These are phyloP conservation scores for Drosophila albomicans DNA, from an alignment of 1,140 invertebrate genomes.

Conservation along the genomic window DNA sequence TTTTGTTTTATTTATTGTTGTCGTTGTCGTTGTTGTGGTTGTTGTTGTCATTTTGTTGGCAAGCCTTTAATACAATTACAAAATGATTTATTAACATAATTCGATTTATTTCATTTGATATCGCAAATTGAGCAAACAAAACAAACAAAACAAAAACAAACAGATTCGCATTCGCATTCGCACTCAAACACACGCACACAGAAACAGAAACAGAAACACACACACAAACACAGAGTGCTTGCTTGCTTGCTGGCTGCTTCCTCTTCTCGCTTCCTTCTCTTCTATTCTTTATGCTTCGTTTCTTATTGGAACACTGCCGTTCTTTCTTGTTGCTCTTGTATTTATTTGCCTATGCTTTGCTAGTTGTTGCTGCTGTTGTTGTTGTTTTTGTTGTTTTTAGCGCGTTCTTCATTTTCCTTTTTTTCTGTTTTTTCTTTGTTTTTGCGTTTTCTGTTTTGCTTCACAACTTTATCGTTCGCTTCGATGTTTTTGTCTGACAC, in stretches of 20 bases:
- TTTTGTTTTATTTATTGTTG: constrained; percentile 20
- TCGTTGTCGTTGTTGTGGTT: constrained; percentile 29
- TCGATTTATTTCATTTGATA: constrained; percentile 14
- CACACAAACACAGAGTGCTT: constrained; percentile 5
- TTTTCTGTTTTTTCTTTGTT: constrained; percentile 11
- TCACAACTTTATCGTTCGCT: constrained; percentile 33
- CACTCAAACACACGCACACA: constrained; percentile 17
- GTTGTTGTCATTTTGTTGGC: constrained; percentile 44
- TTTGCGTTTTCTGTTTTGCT: constrained; percentile 33
- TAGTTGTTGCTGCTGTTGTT: constrained; percentile 8
- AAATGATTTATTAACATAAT: constrained; percentile 12
- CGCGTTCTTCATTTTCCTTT: constrained; percentile 22
- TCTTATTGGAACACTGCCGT: constrained; percentile 37
- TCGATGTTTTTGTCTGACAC: constrained; percentile 20
- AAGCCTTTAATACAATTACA: constrained; percentile 4
- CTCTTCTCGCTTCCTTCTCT: constrained; percentile 1
- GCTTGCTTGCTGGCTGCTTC: neutral
- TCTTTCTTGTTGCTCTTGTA: constrained; percentile 24
- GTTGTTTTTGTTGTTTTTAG: constrained; percentile 35
- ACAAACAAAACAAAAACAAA: constrained; percentile 44
- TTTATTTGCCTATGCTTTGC: constrained; percentile 14
- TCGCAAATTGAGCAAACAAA: constrained; percentile 17
- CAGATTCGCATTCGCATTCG: constrained; percentile 26
- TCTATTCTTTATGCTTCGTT: neutral
- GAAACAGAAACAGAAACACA: constrained; percentile 1